Evolutionary conservation across 2,888 invertebrate genomes (phyloP), one percentile per base, ranked within the genome.

Genomic region (Cataglyphis altisquamis): DNA sequence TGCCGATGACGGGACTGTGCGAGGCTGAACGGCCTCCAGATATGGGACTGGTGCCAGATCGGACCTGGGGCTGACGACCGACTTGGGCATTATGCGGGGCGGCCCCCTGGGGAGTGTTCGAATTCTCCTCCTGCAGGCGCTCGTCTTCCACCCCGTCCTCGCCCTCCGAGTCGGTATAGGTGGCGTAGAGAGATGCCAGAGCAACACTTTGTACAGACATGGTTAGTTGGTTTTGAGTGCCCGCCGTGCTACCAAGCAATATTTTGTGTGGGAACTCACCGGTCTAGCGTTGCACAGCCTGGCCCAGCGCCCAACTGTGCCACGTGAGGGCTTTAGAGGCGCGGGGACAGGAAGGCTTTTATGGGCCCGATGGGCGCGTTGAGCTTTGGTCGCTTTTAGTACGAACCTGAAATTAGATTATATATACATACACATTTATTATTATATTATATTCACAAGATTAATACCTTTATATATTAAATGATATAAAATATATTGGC

Each of bases 91-190:
- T 93, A 90, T 93, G 91, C 89, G 92, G 93, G 86, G 91, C 92
- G 88, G 91, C 88, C 90, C 92, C 92, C 90, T 91, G 92, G 89
- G 93, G 93, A 90, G 93, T 92, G 84, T 94, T 95, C 87, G 92
- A 91, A 84, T 96, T 96, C 88, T 96, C 96, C 88, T 96, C 96
- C 77, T 96, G 96, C 29, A 95, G 95, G 72, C 72, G 78, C 88
- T 95, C 96, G 88, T 97, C 96, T 93, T 96, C 96, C 94, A 96
- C 96, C 86, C 97, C 97, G 90, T 98, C 98, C 94, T 98, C 98
- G 74, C 97, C 98, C 95, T 98, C 98, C 0, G 98, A 98, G 94
- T 98, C 98, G 0, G 98, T 98, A 94, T 98, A 98, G 63, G 97
- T 98, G 41, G 98, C 98, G 73, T 98, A 98, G 89, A 98, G 95